Evolutionary conservation across 2,888 invertebrate genomes (phyloP).

Genomic region (Seladonia tumulorum): DNA sequence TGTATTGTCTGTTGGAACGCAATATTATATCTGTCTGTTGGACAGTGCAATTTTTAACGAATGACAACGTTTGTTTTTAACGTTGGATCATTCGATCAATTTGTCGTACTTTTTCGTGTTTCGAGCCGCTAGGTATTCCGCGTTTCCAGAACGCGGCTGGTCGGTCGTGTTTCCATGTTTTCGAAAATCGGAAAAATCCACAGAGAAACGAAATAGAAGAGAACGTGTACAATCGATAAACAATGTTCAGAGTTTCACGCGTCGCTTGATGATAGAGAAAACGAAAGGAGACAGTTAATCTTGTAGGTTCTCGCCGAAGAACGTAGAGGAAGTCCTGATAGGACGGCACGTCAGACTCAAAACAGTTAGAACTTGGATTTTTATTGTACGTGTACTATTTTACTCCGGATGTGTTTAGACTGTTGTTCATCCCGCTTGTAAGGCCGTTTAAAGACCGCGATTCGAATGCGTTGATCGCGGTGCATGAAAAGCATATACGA

Average conservation of each 20-base stretch:
- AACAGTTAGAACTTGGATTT: constrained; percentile 76
- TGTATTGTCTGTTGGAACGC: background rate
- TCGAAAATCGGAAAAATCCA: constrained; percentile 14
- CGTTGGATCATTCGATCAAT: background rate
- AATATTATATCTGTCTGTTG: background rate
- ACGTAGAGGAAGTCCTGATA: constrained; percentile 55
- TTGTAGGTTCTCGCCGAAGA: constrained; percentile 55
- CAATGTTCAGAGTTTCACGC: constrained; percentile 48
- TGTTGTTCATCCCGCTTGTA: constrained; percentile 52
- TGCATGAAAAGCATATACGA: constrained; percentile 47
- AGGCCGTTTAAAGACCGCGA: constrained; percentile 40
- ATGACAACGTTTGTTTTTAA: too few relatives aligned
- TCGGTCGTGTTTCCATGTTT: constrained; percentile 30
- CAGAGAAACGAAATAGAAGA: constrained; percentile 21
- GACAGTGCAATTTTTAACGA: background rate
- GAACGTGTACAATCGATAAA: constrained; percentile 39
- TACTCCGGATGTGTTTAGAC: constrained; percentile 55
- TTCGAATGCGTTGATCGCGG: constrained; percentile 45
- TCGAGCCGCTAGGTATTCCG: constrained; percentile 5
- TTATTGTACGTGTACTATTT: constrained; percentile 61
- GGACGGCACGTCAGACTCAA: constrained; percentile 59
- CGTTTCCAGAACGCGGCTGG: background rate
- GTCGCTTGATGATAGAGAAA: constrained; percentile 54
- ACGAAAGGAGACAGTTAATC: constrained; percentile 39
- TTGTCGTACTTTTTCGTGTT: constrained; percentile 12